These are phyloP conservation scores for Nettapus auritus DNA, from an alignment of 2,113 vertebrate species.

Conservation along the genomic window DNA sequence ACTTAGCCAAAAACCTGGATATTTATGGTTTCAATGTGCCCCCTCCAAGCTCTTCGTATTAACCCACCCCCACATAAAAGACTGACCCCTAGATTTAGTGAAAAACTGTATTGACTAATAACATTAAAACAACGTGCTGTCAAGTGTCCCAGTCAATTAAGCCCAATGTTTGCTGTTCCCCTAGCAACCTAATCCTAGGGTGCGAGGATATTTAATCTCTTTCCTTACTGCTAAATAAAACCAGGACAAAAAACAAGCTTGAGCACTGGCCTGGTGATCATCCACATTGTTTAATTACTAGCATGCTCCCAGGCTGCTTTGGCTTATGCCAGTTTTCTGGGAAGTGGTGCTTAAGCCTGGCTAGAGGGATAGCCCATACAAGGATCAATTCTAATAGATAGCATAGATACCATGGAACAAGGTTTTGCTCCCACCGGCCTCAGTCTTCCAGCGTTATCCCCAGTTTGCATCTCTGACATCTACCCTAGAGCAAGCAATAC, in stretches of 20 bases:
- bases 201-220: neutral
- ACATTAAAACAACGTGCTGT: neutral
- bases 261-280: neutral
- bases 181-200: neutral
- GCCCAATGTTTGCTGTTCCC: neutral
- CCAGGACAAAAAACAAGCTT: neutral
- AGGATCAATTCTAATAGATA: neutral
- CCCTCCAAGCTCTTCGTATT: neutral
- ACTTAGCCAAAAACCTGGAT: neutral
- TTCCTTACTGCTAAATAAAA: neutral
- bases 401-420: constrained; percentile 3
- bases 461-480: neutral
- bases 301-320: neutral
- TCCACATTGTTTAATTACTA: neutral
- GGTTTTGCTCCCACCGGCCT: neutral
- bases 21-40: neutral
- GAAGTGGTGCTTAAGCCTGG: neutral
- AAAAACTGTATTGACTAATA: neutral
- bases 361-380: neutral
- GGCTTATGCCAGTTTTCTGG: neutral
- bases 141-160: neutral
- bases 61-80: neutral
- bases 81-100: neutral
- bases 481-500: neutral
- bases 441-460: neutral